These are phyloP conservation scores for Hemitrygon akajei DNA, from an alignment of 2,797 vertebrate species.

Conservation along the genomic window DNA sequence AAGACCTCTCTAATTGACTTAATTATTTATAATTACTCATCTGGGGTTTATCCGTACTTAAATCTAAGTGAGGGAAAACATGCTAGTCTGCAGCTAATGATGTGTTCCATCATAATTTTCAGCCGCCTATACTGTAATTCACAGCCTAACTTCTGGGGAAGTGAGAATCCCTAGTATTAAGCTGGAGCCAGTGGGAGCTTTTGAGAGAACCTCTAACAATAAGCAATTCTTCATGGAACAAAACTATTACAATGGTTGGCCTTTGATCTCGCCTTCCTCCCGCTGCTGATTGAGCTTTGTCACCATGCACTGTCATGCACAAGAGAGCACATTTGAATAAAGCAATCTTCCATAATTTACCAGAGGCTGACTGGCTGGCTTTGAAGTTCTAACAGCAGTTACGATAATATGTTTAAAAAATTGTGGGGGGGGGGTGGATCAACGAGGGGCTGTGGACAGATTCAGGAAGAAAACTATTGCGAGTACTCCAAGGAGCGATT, in stretches of 20 bases:
- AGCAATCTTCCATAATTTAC: constrained; percentile 91
- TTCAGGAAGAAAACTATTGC: constrained; percentile 36
- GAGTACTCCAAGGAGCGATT: constrained; percentile 66
- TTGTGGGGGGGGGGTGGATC: constrained; percentile 40
- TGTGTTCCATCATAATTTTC: constrained; percentile 69
- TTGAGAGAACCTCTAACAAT: constrained; percentile 78
- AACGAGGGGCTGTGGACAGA: neutral
- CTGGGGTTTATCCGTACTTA: constrained; percentile 66
- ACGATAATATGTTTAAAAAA: constrained; percentile 62
- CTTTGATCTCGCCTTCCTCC: constrained; percentile 88
- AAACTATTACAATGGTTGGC: constrained; percentile 83
- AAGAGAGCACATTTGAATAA: constrained; percentile 87
- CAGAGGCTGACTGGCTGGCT: constrained; percentile 74
- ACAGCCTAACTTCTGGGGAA: constrained; percentile 41
- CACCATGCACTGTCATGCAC: constrained; percentile 87
- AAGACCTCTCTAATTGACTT: constrained; percentile 85
- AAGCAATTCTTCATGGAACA: constrained; percentile 96
- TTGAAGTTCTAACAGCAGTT: constrained; percentile 89
- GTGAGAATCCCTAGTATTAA: constrained; percentile 65
- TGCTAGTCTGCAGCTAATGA: constrained; percentile 61
- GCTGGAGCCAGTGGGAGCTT: constrained; percentile 77
- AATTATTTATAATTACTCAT: constrained; percentile 91
- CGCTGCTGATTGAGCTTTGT: constrained; percentile 93
- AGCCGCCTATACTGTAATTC: constrained; percentile 48
- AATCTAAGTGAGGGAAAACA: constrained; percentile 57